phyloP scores from a whole-genome alignment of 2,888 invertebrate genomes.

The Trilocha varians region DNA sequence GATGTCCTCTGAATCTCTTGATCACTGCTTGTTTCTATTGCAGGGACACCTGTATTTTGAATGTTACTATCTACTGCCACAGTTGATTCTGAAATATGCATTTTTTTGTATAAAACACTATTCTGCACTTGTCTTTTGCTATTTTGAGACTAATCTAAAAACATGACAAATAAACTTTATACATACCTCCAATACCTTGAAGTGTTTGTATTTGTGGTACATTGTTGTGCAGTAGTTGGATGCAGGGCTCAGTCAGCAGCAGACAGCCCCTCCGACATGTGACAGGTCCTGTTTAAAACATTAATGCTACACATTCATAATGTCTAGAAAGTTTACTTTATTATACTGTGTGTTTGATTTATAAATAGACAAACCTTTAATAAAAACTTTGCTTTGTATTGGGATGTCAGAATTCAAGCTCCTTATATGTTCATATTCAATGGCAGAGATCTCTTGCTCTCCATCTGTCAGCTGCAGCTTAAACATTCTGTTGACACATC shows the following conservation, averaged over 20 bases:
- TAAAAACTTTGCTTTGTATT: conserved; percentile 77
- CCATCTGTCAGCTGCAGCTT: conserved; percentile 84
- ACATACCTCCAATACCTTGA: no score
- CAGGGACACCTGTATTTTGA: background rate
- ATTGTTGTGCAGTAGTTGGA: no score
- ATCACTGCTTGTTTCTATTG: no score
- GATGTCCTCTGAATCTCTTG: background rate
- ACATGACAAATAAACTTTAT: no score
- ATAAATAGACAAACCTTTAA: conserved; percentile 55
- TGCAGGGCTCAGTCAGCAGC: conserved; percentile 68
- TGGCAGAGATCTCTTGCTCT: conserved; percentile 76
- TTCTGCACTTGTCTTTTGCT: no score
- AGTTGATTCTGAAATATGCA: conserved; percentile 20
- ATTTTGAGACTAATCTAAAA: no score
- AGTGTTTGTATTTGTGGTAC: no score
- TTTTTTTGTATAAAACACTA: no score
- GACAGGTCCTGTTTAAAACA: conserved; percentile 70
- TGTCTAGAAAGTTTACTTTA: no score
- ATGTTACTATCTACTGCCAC: background rate
- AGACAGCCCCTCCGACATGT: conserved; percentile 79
- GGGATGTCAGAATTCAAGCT: conserved; percentile 69
- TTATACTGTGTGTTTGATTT: background rate
- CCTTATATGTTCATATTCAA: conserved; percentile 79
- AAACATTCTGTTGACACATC: conserved; percentile 75
- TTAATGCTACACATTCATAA: no score